phyloP scores from a whole-genome alignment of 2,888 invertebrate species.

The Pachydiplax longipennis region DNA sequence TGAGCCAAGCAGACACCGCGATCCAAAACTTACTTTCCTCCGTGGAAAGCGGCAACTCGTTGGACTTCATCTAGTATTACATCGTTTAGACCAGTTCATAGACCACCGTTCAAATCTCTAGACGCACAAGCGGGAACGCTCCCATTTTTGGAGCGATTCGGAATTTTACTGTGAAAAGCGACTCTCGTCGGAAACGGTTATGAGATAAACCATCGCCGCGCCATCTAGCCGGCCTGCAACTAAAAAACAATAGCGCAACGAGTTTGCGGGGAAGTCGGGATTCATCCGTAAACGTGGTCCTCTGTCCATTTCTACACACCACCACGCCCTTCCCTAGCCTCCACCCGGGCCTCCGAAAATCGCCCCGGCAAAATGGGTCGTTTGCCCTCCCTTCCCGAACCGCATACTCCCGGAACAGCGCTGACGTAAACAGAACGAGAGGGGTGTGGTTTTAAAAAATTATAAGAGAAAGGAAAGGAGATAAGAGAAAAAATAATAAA shows the following conservation, averaged over 20 bases:
- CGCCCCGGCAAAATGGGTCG: constrained; percentile 27
- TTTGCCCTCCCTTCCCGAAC: constrained; percentile 21
- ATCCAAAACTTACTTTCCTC: background rate
- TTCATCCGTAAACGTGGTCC: background rate
- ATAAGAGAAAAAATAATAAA: constrained; percentile 1
- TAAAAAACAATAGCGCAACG: background rate
- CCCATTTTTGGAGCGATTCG: background rate
- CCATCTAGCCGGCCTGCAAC: background rate
- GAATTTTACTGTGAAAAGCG: background rate
- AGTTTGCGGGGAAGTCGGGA: background rate
- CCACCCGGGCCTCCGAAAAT: background rate
- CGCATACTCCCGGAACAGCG: constrained; percentile 17
- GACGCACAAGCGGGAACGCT: background rate
- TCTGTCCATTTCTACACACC: background rate
- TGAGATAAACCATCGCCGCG: background rate
- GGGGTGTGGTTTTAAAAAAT: constrained; percentile 34
- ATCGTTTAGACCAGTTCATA: background rate
- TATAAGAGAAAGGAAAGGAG: background rate
- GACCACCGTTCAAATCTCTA: background rate
- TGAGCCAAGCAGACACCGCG: too few relatives aligned
- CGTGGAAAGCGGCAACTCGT: background rate
- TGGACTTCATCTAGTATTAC: background rate
- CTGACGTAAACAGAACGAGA: constrained; percentile 33
- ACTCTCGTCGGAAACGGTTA: background rate
- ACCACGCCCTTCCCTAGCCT: constrained; percentile 9